Conservation (phyloP, 2,888 invertebrate species). For the Ophonus ardosiacus region DNA sequence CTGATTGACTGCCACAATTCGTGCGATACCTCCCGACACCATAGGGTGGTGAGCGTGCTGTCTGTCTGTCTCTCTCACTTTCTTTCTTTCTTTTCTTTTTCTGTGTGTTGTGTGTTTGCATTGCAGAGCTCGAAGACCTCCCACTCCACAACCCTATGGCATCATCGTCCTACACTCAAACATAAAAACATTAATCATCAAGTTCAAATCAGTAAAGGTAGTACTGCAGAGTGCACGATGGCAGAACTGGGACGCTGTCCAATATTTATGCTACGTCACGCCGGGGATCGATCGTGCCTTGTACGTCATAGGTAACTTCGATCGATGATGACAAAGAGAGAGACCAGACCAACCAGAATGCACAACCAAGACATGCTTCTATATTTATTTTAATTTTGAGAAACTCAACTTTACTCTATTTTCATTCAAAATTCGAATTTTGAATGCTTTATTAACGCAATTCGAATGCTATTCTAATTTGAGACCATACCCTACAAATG, state of each 20-base stretch:
- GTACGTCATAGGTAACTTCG: neutral
- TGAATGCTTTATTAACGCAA: too few species aligned
- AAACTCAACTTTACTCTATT: neutral
- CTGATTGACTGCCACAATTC: conserved; percentile 47
- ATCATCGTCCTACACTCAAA: conserved; percentile 60
- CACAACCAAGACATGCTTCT: neutral
- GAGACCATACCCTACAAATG: too few species aligned
- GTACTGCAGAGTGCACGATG: conserved; percentile 38
- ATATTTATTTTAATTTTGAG: neutral
- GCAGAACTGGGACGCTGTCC: conserved; percentile 58
- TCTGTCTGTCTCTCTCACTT: conserved; percentile 35
- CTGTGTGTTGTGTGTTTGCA: conserved; percentile 56
- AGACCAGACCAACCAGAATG: neutral
- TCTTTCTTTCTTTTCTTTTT: neutral
- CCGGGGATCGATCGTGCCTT: conserved; percentile 38
- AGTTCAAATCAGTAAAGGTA: conserved; percentile 1
- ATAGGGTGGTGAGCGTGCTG: conserved; percentile 63
- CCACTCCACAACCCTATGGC: conserved; percentile 62
- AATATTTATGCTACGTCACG: conserved; percentile 64
- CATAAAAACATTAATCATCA: conserved; percentile 60
- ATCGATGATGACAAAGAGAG: neutral
- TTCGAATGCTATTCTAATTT: too few species aligned
- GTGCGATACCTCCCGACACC: conserved; percentile 62
- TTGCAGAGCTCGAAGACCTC: conserved; percentile 57
- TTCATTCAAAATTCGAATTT: too few species aligned